Evolutionary conservation across 1,140 invertebrate genomes (phyloP).

Genomic region (Arion vulgaris): DNA sequence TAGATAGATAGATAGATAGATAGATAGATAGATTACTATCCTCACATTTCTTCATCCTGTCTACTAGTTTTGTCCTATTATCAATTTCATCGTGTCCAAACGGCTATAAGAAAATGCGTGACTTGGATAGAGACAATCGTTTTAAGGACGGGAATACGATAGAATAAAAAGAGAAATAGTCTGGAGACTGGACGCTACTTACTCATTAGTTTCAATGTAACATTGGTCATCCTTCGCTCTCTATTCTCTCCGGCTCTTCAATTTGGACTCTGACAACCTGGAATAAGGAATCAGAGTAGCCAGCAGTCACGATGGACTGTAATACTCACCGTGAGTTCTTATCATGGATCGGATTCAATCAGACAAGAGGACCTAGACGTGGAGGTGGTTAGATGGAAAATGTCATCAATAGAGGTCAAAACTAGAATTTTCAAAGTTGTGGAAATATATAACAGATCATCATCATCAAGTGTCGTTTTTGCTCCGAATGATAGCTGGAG

Average conservation of each 20-base stretch:
- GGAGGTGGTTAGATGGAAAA: not conserved
- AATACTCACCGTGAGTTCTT: not conserved
- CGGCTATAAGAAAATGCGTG: not conserved
- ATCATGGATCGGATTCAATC: not conserved
- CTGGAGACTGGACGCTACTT: not conserved
- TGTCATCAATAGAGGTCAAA: not conserved
- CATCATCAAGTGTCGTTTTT: no score
- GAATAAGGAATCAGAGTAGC: not conserved
- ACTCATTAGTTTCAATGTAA: not conserved
- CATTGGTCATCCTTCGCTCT: not conserved
- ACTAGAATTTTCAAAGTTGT: no score
- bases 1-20: conserved; percentile 18
- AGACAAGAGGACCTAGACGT: not conserved
- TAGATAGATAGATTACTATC: conserved; percentile 13
- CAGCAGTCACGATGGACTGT: not conserved
- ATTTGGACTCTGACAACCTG: not conserved
- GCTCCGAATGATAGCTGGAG: no score
- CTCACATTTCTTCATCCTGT: not conserved
- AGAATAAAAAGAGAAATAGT: not conserved
- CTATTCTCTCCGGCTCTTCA: not conserved
- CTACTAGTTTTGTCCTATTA: not conserved
- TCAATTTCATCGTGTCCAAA: conserved; percentile 2
- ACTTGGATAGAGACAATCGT: not conserved
- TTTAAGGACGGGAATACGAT: not conserved
- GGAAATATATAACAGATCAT: no score